phyloP scores from a whole-genome alignment of 2,113 vertebrate genomes.

The Oncorhynchus kisutch region DNA sequence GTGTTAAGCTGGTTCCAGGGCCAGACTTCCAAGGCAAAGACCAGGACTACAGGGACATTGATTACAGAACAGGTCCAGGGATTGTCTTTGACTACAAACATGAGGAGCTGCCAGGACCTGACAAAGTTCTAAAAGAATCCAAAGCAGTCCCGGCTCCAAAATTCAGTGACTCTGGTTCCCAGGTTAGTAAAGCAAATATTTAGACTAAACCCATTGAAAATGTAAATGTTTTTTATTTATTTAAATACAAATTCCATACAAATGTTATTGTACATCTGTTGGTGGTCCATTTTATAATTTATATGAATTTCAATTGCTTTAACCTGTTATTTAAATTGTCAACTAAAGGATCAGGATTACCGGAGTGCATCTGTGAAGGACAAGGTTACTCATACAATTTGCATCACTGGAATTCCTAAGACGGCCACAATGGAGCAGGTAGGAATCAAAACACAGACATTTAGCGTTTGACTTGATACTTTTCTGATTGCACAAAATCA shows the following conservation, averaged over 20 bases:
- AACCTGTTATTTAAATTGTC: constrained; percentile 34
- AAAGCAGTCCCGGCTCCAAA: constrained; percentile 57
- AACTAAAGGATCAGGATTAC: constrained; percentile 92
- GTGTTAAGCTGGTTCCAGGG: constrained; percentile 42
- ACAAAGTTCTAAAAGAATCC: constrained; percentile 72
- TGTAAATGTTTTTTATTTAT: no score
- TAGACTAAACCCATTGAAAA: not conserved
- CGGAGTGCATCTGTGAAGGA: constrained; percentile 83
- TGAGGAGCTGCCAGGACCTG: constrained; percentile 77
- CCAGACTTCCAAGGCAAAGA: constrained; percentile 81
- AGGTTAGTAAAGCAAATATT: constrained; percentile 57
- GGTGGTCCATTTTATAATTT: not conserved
- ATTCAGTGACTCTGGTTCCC: constrained; percentile 68
- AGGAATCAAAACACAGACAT: constrained; percentile 39
- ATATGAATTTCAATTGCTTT: constrained; percentile 20
- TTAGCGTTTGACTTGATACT: not conserved
- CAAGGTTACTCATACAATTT: constrained; percentile 88
- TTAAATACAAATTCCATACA: not conserved
- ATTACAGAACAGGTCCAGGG: constrained; percentile 84
- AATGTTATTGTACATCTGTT: not conserved
- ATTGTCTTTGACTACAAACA: constrained; percentile 84
- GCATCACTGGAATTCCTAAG: constrained; percentile 89
- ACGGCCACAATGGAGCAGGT: constrained; percentile 93
- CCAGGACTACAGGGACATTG: constrained; percentile 93
- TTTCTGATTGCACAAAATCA: not conserved